phyloP scores from a whole-genome alignment of 2,797 vertebrate species.

The Sarcophilus harrisii region DNA sequence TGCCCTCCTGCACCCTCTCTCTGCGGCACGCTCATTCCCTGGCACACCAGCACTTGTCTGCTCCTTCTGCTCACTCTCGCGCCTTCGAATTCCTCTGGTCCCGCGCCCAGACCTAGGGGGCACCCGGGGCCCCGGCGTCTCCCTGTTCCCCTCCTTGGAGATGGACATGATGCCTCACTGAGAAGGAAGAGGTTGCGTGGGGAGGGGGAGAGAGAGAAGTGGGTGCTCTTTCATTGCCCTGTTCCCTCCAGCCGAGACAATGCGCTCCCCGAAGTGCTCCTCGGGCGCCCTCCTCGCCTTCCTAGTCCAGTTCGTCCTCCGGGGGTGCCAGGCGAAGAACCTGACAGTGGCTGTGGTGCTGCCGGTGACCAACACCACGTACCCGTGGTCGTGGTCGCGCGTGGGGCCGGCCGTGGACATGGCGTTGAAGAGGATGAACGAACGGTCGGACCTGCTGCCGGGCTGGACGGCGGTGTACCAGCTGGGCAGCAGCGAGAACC shows the following conservation, averaged over 20 bases:
- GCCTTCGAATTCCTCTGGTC: not conserved
- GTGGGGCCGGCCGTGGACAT: constrained; percentile 90
- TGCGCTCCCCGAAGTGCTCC: constrained; percentile 46
- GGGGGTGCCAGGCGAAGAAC: constrained; percentile 62
- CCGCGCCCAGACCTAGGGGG: not conserved
- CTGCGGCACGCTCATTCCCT: not conserved
- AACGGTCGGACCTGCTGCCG: constrained; percentile 84
- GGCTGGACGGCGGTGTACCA: constrained; percentile 84
- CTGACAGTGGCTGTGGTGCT: constrained; percentile 93
- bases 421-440: constrained; percentile 86
- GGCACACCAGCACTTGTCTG: not conserved
- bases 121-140: not conserved
- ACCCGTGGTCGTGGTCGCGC: constrained; percentile 96
- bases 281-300: constrained; percentile 28
- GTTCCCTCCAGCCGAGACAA: constrained; percentile 34
- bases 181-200: not conserved
- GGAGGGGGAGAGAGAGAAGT: constrained; percentile 11
- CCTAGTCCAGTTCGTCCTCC: constrained; percentile 19
- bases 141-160: not conserved
- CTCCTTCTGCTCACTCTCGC: not conserved
- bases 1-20: not conserved
- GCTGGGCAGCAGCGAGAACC: constrained; percentile 91
- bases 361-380: constrained; percentile 89
- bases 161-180: not conserved
- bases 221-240: not conserved